phyloP scores from a whole-genome alignment of 2,797 vertebrate species.

The Sebastes flavidus region DNA sequence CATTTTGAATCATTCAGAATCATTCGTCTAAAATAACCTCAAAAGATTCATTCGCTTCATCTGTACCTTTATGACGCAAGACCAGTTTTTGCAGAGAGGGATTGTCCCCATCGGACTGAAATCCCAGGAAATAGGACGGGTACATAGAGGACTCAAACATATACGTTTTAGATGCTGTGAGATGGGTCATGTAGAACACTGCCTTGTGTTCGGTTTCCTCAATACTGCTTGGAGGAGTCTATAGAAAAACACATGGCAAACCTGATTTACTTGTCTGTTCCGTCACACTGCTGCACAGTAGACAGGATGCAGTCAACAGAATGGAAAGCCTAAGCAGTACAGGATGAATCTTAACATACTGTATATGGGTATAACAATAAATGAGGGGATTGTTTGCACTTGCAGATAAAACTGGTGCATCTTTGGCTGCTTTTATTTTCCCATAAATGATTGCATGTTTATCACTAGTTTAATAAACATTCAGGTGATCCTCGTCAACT shows the following conservation, averaged over 20 bases:
- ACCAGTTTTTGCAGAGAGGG: not conserved
- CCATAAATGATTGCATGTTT: not conserved
- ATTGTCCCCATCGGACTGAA: rapidly evolving
- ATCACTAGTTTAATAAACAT: not conserved
- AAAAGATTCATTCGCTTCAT: rapidly evolving
- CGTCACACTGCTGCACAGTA: not conserved
- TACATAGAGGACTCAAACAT: constrained; percentile 29
- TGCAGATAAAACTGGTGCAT: not conserved
- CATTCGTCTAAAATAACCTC: rapidly evolving
- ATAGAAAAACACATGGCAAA: not conserved
- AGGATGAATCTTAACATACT: not conserved
- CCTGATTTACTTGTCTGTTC: not conserved
- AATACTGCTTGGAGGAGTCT: not conserved
- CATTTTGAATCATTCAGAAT: not conserved
- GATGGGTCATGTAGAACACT: not conserved
- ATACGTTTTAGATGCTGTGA: rapidly evolving
- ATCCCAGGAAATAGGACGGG: not conserved
- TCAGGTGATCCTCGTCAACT: not conserved
- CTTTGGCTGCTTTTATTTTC: not conserved
- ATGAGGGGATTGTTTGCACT: no score
- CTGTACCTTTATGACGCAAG: rapidly evolving
- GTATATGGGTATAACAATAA: not conserved
- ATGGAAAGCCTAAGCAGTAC: not conserved
- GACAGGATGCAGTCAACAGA: not conserved
- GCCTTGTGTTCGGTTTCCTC: rapidly evolving